Base-by-base conservation (phyloP, 2,113 vertebrate species). In the Ammodytes marinus region DNA sequence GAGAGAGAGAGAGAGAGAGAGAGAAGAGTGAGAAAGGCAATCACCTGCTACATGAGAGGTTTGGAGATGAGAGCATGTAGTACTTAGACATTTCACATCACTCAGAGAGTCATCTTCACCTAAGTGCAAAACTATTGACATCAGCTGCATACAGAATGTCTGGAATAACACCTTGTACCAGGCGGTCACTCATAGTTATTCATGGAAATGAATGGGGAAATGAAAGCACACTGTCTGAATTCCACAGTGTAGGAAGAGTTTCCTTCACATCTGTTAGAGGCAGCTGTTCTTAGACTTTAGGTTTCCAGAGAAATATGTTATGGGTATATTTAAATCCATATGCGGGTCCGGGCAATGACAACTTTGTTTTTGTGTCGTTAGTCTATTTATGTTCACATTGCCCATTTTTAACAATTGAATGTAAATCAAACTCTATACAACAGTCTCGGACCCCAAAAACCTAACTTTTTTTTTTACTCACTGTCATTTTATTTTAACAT, bases 11-110 rank as follows among this genome's bases (percentile, higher is more conserved):
- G 40, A 49, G 19, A 63, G 52, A 77, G 68, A 82, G 75, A 75
- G 49, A 53, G 49, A 71, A 40, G 78, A 74, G 71, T 69, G 64
- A 74, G 80, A 85, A 80, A 92, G 77, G 89, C 82, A 92, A 91
- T 88, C 89, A 89, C 74, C 81, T 80, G 72, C 77, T 81, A 70
- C 53, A 74, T 54, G 64, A 87, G 69, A 82, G 69, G 19, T 81
- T 86, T 74, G 82, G 77, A 89, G 78, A 88, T 75, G 80, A 72
- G 70, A 71, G 69, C 14, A 43, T 42, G 14, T 46, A 78, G 58
- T 35, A 52, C 63, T 83, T 55, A 60, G 55, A 89, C 66, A 65
- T 79, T 67, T 63, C 49, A 73, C 63, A 73, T 83, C 65, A 3
- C 59, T 89, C 64, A 82, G 65, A 76, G 3, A 81, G 71, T 43